Conservation (phyloP, 2,113 vertebrate genomes). For the Leucopsar rothschildi region DNA sequence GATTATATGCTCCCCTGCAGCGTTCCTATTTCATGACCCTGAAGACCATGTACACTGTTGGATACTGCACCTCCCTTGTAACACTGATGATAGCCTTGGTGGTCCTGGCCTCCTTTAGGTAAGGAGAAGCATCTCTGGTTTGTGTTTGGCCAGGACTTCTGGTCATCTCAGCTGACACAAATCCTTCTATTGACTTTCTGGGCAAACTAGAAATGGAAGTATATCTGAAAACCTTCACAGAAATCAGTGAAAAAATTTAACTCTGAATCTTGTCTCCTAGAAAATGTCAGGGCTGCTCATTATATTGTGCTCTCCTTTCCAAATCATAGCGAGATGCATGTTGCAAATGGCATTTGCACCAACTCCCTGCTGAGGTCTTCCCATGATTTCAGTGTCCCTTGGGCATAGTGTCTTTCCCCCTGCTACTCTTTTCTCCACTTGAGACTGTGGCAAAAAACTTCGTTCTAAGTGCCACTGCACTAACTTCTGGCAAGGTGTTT, state of each 20-base stretch:
- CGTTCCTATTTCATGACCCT: conserved; percentile 83
- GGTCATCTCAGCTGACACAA: neutral
- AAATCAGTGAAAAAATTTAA: neutral
- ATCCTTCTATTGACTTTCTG: neutral
- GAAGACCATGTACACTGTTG: conserved; percentile 88
- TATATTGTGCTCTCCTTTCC: neutral
- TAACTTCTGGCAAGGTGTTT: neutral
- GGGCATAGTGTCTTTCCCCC: neutral
- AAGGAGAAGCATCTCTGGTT: conserved; percentile 15
- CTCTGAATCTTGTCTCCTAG: neutral
- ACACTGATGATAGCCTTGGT: conserved; percentile 79
- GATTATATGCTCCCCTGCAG: conserved; percentile 54
- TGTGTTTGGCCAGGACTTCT: neutral
- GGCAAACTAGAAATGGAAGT: neutral
- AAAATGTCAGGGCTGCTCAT: neutral
- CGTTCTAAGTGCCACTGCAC: neutral
- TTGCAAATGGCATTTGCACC: neutral
- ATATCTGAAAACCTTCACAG: neutral
- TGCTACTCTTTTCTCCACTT: neutral
- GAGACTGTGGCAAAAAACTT: neutral
- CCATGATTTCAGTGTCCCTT: neutral
- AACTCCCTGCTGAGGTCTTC: neutral
- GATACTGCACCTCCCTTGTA: conserved; percentile 85
- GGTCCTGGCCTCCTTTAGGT: conserved; percentile 86
- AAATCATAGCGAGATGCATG: neutral